A percentile compares a stretch with the other conserved stretches of the same genome.
Conservation (phyloP, 2,888 invertebrate species). For the Sepiola atlantica region DNA sequence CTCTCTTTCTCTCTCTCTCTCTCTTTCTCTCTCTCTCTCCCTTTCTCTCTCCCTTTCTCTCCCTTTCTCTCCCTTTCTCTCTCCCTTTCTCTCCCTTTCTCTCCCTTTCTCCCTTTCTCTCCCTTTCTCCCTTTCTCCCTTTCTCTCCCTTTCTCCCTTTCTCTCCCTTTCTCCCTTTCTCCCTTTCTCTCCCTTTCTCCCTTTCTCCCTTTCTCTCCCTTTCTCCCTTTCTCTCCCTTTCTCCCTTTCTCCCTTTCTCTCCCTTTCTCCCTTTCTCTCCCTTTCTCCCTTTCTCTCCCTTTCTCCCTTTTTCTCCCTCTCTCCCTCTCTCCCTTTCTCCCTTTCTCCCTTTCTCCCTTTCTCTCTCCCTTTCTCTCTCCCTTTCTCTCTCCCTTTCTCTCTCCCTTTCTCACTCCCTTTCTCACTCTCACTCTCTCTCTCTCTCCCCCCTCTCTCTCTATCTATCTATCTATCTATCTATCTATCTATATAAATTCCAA, state of each 20-base stretch:
- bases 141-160: neutral
- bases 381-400: slow-evolving; percentile 39
- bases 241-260: too few relatives aligned
- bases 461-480: slow-evolving; percentile 38
- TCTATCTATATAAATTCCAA: too few relatives aligned
- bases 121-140: neutral
- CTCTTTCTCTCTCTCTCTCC: too few relatives aligned
- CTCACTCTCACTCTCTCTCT: slow-evolving; percentile 33
- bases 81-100: too few relatives aligned
- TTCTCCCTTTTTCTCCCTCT: neutral
- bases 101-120: too few relatives aligned
- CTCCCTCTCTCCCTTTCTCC: neutral
- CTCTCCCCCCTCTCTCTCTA: slow-evolving; percentile 44
- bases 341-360: neutral
- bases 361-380: neutral
- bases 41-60: too few relatives aligned
- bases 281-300: neutral
- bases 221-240: too few relatives aligned
- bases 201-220: too few relatives aligned
- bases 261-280: neutral
- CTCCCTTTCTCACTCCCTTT: slow-evolving; percentile 34
- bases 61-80: too few relatives aligned
- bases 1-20: too few relatives aligned
- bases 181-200: slow-evolving; percentile 49
- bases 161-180: neutral